Evolutionary conservation across 1,140 invertebrate species (phyloP), one percentile per base, ranked within the genome.

Genomic region (Notospermus geniculatus): DNA sequence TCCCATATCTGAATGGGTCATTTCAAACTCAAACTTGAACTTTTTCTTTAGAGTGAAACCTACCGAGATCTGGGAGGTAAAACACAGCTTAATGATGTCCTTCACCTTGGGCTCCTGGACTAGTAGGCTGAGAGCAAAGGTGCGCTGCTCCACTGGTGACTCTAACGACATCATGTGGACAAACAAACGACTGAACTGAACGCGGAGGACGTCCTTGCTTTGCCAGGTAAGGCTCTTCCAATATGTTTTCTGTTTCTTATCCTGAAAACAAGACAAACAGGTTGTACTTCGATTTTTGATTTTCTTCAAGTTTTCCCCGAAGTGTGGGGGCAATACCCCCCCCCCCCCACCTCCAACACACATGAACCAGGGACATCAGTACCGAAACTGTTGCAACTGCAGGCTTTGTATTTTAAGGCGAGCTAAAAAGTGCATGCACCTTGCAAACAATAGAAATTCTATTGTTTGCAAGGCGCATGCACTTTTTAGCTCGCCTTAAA

Each of bases 101-200:
- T 56, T 43, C 0, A 68, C 69, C 36, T 66, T 56, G 1, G 59
- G 56, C 58, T 77, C 77, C 9, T 67, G 69, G 41, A 67, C 67
- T 19, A 79, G 43, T 39, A 65, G 73, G 0, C 72, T 71, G 55
- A 78, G 15, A 5, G 71, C 62, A 53, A 83, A 87, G 32, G 85
- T 76, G 36, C 86, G 74, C 1, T 83, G 78, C 74, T 71, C 79
- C 71, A 75, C 80, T 41, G 74, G 81, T 62, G 85, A 82, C 53
- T 80, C 76, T 0, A 86, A 83, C 0, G 83, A 83, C 36, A 88
- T 63, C 58, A 87, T 69, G 80, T 84, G 86, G 0, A 84, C 69
- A 67, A 88, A 79, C 30, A 88, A 76, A 65, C 82, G 82, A 0
- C 84, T 82, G 7, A 85, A 79, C 72, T 86, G 82, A 46, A 81